Percentiles rank a stretch among this genome's conserved stretches.
Conservation (phyloP, 2,113 vertebrate species). For the Antigone vipio region DNA sequence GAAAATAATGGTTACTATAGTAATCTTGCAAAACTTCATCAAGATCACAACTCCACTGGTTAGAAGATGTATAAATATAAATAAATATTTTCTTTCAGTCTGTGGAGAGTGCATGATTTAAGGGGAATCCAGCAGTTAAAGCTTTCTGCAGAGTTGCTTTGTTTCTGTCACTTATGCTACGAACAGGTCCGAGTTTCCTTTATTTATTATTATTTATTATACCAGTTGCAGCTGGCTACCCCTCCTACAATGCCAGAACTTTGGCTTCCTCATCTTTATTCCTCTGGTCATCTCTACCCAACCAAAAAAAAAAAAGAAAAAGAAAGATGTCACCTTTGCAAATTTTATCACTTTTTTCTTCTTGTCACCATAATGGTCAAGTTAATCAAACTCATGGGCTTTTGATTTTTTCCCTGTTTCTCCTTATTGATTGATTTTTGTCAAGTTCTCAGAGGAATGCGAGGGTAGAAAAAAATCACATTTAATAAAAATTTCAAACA, state of each 20-base stretch:
- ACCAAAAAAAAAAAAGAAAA: neutral
- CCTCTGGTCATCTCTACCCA: neutral
- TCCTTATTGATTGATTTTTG: neutral
- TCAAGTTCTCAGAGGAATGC: neutral
- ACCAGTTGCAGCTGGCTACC: neutral
- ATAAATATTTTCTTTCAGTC: neutral
- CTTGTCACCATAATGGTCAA: neutral
- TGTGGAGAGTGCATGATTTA: neutral
- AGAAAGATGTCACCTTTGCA: neutral
- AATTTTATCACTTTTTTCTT: neutral
- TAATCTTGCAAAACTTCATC: neutral
- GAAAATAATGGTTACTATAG: neutral
- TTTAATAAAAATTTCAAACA: conserved; percentile 24
- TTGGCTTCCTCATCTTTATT: neutral
- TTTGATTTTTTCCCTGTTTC: neutral
- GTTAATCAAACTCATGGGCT: neutral
- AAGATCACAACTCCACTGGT: neutral
- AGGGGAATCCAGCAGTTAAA: neutral
- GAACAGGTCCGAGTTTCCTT: neutral
- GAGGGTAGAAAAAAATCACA: neutral
- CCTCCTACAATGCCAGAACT: neutral
- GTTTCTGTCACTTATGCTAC: neutral
- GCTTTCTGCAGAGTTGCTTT: neutral
- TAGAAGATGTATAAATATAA: neutral
- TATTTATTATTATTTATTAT: neutral